Conservation (phyloP, 2,113 vertebrate genomes). For the Spea multiplicata region DNA sequence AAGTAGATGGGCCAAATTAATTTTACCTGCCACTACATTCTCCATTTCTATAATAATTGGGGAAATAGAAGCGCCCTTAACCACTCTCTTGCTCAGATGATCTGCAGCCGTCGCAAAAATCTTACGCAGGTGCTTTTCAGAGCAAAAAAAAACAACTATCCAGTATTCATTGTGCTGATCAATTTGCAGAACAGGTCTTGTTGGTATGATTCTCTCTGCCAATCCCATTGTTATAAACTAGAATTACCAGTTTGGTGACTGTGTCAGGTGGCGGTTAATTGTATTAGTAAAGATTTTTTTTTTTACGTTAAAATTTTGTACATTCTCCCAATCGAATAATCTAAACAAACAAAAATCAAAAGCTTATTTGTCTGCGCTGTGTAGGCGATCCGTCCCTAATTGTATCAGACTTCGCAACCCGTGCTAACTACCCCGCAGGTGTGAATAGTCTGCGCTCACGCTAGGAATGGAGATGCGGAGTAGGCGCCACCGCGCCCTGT, state of each 20-base stretch:
- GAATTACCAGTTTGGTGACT: constrained; percentile 22
- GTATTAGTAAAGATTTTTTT: not conserved
- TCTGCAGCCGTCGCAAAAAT: no score
- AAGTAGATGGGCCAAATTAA: no score
- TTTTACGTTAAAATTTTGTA: not conserved
- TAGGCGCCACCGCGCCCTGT: constrained; percentile 11
- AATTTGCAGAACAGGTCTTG: not conserved
- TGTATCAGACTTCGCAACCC: not conserved
- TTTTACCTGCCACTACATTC: no score
- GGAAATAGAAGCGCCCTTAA: no score
- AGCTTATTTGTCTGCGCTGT: not conserved
- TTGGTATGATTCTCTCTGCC: not conserved
- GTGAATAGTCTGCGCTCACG: not conserved
- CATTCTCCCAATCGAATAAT: not conserved
- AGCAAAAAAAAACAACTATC: no score
- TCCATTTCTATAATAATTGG: no score
- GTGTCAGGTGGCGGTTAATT: not conserved
- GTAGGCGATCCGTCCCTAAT: not conserved
- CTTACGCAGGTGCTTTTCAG: no score
- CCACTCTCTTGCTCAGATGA: no score
- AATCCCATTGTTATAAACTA: not conserved
- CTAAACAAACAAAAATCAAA: not conserved
- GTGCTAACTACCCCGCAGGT: constrained; percentile 3
- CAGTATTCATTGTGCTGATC: no score
- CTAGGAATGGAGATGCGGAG: constrained; percentile 8